Evolutionary conservation across 2,888 invertebrate species (phyloP).

Genomic region (Trachelus iudaicus): DNA sequence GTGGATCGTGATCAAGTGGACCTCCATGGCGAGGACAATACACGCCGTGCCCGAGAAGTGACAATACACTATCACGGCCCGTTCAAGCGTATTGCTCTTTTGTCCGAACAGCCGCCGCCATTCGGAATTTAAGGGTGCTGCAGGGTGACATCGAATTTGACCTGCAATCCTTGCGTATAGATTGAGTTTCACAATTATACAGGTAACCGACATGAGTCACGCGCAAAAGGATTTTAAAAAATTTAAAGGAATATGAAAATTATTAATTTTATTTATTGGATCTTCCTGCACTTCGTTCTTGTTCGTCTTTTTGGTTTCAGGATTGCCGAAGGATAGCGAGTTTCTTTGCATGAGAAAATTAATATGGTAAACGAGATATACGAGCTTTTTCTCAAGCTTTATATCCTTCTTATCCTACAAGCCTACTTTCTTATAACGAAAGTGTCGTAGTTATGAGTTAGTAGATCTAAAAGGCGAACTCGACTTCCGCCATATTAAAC

Average conservation of each 20-base stretch:
- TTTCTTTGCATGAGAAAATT: neutral
- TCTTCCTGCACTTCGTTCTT: neutral
- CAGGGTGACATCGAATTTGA: neutral
- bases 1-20: conserved; percentile 66
- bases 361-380: neutral
- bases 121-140: conserved; percentile 25
- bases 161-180: neutral
- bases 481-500: conserved; percentile 54
- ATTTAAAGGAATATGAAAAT: neutral
- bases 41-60: conserved; percentile 54
- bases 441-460: conserved; percentile 45
- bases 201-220: neutral
- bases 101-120: conserved; percentile 50
- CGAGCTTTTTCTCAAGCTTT: neutral
- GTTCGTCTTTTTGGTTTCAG: neutral
- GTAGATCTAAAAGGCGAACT: conserved; percentile 38
- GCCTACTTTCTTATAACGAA: neutral
- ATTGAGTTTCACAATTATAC: neutral
- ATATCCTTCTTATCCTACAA: neutral
- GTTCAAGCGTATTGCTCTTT: conserved; percentile 60
- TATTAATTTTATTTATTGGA: neutral
- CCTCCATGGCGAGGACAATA: conserved; percentile 64
- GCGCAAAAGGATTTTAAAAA: neutral
- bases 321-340: neutral
- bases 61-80: conserved; percentile 56